Evolutionary conservation across 1,140 invertebrate genomes (phyloP), one percentile per base, ranked within the genome.

Genomic region (Leptopilina clavipes): DNA sequence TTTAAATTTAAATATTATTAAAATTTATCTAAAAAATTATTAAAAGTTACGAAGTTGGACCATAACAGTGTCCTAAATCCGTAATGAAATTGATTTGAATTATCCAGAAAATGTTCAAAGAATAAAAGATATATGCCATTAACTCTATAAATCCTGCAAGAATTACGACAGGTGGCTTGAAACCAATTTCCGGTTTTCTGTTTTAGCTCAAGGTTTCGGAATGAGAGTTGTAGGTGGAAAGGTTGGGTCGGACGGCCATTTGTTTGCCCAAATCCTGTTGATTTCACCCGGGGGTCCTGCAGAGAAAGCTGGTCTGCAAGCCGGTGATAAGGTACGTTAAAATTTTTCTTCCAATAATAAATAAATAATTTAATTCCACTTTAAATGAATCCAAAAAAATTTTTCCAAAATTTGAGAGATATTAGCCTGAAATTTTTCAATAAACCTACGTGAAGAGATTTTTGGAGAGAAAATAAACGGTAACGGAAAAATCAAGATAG

Each of bases 151-250:
- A 65, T 65, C 25, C 22, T 5, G 10, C 11, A 65, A 65, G 59
- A 65, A 65, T 65, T 65, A 31, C 59, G 59, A 65, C 19, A 65
- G 59, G 59, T 65, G 59, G 11, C 59, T 65, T 65, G 59, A 65
- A 65, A 65, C 59, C 59, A 65, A 65, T 65, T 65, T 65, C 59
- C 59, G 59, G 22, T 65, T 81, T 73, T 81, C 70, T 81, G 76
- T 89, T 89, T 19, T 90, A 97, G 96, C 95, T 74, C 93, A 95
- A 84, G 97, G 97, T 75, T 97, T 98, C 85, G 97, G 97, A 2
- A 96, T 98, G 95, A 92, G 96, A 77, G 95, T 98, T 3, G 96
- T 98, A 5, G 97, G 97, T 6, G 97, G 97, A 17, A 97, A 97
- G 87, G 93, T 94, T 5, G 94, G 94, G 18, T 90, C 93, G 3